Conservation (phyloP, 2,888 invertebrate genomes). For the Hanleya hanleyi region DNA sequence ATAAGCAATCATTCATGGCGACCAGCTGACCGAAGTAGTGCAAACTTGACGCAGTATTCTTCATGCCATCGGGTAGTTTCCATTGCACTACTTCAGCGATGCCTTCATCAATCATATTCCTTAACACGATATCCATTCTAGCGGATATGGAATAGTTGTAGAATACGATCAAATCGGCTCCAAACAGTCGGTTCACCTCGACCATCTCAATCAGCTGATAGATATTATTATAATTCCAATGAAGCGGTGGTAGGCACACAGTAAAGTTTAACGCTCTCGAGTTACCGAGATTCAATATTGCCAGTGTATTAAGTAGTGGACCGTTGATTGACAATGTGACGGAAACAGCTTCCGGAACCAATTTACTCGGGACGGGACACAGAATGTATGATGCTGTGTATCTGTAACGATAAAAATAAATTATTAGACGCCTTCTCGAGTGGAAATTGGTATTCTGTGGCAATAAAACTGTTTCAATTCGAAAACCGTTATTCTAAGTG, state of each 20-base stretch:
- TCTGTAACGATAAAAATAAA: no score
- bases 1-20: slow-evolving; percentile 43
- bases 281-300: no score
- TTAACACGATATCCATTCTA: slow-evolving; percentile 10
- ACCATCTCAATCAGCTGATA: slow-evolving; percentile 34
- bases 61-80: background rate
- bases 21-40: slow-evolving; percentile 45
- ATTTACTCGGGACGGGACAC: background rate
- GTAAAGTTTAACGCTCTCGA: no score
- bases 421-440: no score
- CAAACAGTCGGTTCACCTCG: slow-evolving; percentile 39
- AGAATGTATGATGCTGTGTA: background rate
- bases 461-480: no score
- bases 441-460: no score
- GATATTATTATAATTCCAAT: slow-evolving; percentile 28
- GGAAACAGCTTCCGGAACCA: background rate
- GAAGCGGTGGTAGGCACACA: slow-evolving; percentile 36
- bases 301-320: no score
- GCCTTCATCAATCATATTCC: background rate
- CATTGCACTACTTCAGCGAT: background rate
- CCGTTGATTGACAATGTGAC: no score
- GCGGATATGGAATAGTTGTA: slow-evolving; percentile 36
- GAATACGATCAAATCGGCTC: slow-evolving; percentile 36
- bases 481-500: no score
- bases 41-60: slow-evolving; percentile 20